A percentile compares a stretch with the other conserved stretches of the same genome.
These are phyloP conservation scores for Noctilio leporinus DNA, from an alignment of 2,113 vertebrate genomes.

Conservation along the genomic window DNA sequence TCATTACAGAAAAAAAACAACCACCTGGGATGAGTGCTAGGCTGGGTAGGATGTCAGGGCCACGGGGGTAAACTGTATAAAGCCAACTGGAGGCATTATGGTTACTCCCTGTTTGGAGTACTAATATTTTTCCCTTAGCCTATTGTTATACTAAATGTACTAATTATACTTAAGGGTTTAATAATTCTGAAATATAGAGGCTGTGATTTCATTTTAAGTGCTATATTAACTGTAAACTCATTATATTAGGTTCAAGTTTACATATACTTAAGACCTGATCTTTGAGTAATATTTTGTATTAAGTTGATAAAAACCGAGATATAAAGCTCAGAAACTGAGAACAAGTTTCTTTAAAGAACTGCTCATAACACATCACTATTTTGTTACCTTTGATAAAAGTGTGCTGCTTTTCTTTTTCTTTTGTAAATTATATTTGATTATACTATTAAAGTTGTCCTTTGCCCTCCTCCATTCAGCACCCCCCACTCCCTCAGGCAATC, in stretches of 20 bases:
- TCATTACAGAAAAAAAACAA: background rate
- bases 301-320: background rate
- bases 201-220: background rate
- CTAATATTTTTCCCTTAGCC: background rate
- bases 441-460: too few species aligned
- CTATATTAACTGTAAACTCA: background rate
- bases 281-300: conserved; percentile 15
- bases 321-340: background rate
- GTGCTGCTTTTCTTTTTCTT: background rate
- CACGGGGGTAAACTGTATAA: background rate
- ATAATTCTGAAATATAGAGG: conserved; percentile 16
- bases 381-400: conserved; percentile 28
- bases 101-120: background rate
- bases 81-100: background rate
- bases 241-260: conserved; percentile 32
- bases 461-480: too few species aligned
- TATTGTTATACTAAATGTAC: background rate
- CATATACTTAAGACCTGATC: background rate
- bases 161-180: background rate
- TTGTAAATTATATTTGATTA: too few species aligned
- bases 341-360: background rate
- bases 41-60: background rate
- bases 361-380: conserved; percentile 33
- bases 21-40: background rate
- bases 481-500: too few species aligned